Conservation (phyloP, 2,797 vertebrate genomes). For the Sebastes kiyomatsui region DNA sequence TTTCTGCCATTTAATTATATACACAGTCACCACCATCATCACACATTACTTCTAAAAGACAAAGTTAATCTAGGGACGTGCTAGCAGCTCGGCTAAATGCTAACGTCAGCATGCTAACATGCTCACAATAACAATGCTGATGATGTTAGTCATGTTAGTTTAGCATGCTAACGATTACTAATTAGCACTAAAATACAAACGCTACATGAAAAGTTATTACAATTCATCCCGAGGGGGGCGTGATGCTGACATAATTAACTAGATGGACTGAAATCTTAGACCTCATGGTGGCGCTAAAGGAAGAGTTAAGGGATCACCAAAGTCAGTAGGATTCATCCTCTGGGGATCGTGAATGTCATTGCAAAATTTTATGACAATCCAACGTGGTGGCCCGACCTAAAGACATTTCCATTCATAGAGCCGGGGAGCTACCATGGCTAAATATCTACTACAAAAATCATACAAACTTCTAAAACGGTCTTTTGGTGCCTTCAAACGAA, state of each 20-base stretch:
- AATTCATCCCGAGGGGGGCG: neutral
- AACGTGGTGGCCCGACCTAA: neutral
- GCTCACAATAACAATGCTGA: neutral
- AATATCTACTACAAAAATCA: neutral
- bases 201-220: too few relatives aligned
- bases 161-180: neutral
- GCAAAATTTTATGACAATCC: neutral
- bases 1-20: neutral
- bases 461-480: neutral
- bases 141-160: neutral
- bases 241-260: neutral
- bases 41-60: neutral
- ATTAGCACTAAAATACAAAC: too few relatives aligned
- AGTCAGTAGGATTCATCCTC: neutral
- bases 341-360: neutral
- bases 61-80: neutral
- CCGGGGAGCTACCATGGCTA: neutral
- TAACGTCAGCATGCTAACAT: neutral
- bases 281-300: too few relatives aligned
- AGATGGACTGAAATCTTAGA: neutral
- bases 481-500: neutral
- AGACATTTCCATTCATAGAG: neutral
- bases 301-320: neutral
- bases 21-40: neutral
- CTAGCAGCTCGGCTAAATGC: neutral